A percentile compares a stretch with the other conserved stretches of the same genome.
phyloP scores from a whole-genome alignment of 2,797 vertebrate genomes.

The Trichosurus vulpecula region DNA sequence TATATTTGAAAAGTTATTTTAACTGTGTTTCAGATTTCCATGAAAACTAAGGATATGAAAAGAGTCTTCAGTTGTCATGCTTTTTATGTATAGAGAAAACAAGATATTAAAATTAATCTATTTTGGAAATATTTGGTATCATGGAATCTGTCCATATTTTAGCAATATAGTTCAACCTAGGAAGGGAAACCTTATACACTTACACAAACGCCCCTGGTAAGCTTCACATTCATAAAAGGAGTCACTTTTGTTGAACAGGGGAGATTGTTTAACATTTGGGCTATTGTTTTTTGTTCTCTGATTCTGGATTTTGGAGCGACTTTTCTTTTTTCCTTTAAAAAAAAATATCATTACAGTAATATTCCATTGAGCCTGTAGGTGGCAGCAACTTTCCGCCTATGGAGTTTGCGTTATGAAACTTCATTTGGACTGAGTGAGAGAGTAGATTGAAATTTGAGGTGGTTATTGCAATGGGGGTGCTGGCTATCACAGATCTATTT shows the following conservation, averaged over 20 bases:
- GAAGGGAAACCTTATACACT: constrained; percentile 20
- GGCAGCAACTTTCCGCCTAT: constrained; percentile 81
- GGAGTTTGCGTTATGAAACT: neutral
- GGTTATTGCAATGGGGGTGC: neutral
- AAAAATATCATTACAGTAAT: neutral
- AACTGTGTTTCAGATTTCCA: neutral
- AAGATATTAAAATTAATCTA: constrained; percentile 29
- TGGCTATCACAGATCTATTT: neutral
- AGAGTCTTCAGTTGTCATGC: neutral
- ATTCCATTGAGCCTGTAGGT: constrained; percentile 74
- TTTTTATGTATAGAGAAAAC: neutral
- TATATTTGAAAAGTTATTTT: constrained; percentile 19
- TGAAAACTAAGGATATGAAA: constrained; percentile 5
- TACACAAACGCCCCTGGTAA: neutral
- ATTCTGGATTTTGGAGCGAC: neutral
- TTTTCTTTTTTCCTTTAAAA: neutral
- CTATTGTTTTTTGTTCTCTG: constrained; percentile 28
- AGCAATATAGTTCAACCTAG: constrained; percentile 16
- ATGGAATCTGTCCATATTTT: neutral
- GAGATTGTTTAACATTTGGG: neutral
- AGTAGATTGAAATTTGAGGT: neutral
- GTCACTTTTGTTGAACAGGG: neutral
- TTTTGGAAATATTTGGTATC: constrained; percentile 10
- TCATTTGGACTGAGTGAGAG: neutral
- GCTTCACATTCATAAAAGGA: neutral